Evolutionary conservation across 2,113 vertebrate species (phyloP), one percentile per base, ranked within the genome.

Genomic region (Rafetus swinhoei): DNA sequence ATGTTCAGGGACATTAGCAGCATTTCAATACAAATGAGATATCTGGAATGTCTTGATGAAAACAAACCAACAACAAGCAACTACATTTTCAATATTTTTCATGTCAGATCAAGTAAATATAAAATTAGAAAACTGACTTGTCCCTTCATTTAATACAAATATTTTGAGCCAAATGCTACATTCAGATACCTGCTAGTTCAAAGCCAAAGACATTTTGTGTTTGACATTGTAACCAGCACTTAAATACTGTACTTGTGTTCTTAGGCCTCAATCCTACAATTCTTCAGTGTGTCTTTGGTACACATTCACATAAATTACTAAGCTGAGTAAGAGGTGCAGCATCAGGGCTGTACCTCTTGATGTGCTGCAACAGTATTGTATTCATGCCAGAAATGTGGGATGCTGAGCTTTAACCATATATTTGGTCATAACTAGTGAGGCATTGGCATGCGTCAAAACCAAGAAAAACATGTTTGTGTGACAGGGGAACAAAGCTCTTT

Each of bases 1-100:
- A 29, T 55, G 88, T 92, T 90, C 72, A 87, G 18, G 57, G 50
- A 90, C 83, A 82, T 45, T 18, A 24, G 16, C 39, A 62, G 81
- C 80, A 83, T 77, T 11, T 54, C 77, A 93, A 27, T 50, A 86
- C 50, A 87, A 93, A 79, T 22, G 74, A 2, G 15, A 7, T 29
- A 84, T 2, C 2, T 50, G 32, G n/a, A 50, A 72, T 6, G 2
- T 79, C 50, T 69, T 65, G 74, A 50, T 1, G 4, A 88, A 81
- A 96, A 83, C 22, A 35, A 81, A 65, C 53, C 1, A 79, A 88
- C 15, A 65, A 9, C 14, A 69, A 69, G 65, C 65, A 72, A 72
- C 35, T 72, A 19, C 1, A 72, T 72, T 72, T 35, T 72, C 65
- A 72, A 72, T 19, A 35, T 5, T 35, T 35, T 72, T 72, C n/a